phyloP scores from a whole-genome alignment of 2,888 invertebrate species.

The Rhorus exstirpatorius region DNA sequence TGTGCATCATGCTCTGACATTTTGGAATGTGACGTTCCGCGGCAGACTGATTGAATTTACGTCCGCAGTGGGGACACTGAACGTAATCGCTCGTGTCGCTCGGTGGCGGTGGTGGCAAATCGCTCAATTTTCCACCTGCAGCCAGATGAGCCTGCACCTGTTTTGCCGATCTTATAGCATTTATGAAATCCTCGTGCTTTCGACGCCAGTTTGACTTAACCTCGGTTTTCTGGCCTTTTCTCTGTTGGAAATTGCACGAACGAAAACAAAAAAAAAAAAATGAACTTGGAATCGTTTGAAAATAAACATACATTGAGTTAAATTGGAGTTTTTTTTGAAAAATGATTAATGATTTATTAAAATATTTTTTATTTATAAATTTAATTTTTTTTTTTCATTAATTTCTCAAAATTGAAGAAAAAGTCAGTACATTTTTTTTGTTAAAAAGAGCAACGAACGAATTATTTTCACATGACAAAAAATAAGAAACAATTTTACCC shows the following conservation, averaged over 20 bases:
- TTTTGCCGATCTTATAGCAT: constrained; percentile 96
- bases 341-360: too few species aligned
- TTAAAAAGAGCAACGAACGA: too few species aligned
- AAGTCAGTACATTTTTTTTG: too few species aligned
- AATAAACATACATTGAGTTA: too few species aligned
- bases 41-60: constrained; percentile 94
- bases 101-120: constrained; percentile 96
- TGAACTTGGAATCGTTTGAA: neutral
- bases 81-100: constrained; percentile 96
- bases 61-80: constrained; percentile 94
- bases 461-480: too few species aligned
- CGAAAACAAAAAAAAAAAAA: constrained; percentile 30
- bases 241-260: constrained; percentile 69
- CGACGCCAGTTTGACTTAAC: constrained; percentile 92
- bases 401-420: too few species aligned
- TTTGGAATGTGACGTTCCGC: constrained; percentile 97
- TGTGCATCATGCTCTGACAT: constrained; percentile 94
- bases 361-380: too few species aligned
- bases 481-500: too few species aligned
- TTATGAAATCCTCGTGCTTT: constrained; percentile 97
- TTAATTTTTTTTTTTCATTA: too few species aligned
- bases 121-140: constrained; percentile 94
- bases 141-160: constrained; percentile 93
- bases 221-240: constrained; percentile 77
- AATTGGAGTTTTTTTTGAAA: too few species aligned